Evolutionary conservation across 2,888 invertebrate species (phyloP).

Genomic region (Pilophorus perplexus): DNA sequence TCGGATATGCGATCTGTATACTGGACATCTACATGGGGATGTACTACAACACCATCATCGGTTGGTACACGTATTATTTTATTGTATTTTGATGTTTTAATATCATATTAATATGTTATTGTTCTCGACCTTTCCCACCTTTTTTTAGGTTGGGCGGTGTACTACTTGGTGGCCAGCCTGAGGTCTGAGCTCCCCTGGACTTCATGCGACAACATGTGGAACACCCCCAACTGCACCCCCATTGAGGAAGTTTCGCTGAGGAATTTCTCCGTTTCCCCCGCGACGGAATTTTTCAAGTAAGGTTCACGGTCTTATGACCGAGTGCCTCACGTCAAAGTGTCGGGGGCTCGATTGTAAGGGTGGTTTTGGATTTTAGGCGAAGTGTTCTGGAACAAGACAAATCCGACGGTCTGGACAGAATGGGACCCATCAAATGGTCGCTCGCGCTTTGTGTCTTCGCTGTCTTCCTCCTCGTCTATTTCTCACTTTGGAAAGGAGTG

Average conservation of each 20-base stretch:
- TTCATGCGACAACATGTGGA: conserved; percentile 81
- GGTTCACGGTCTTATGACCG: no score
- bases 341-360: no score
- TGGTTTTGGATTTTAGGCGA: conserved; percentile 57
- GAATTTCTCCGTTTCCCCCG: conserved; percentile 69
- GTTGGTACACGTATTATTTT: no score
- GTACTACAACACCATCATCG: conserved; percentile 96
- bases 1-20: conserved; percentile 93
- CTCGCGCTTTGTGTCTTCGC: conserved; percentile 85
- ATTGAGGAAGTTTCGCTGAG: conserved; percentile 59
- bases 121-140: no score
- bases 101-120: no score
- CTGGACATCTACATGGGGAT: conserved; percentile 94
- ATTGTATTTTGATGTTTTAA: no score
- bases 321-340: no score
- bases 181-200: conserved; percentile 82
- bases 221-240: conserved; percentile 71
- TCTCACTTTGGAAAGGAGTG: conserved; percentile 94
- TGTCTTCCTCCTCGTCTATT: conserved; percentile 90
- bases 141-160: conserved; percentile 61
- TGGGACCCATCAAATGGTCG: conserved; percentile 86
- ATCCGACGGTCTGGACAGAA: conserved; percentile 76
- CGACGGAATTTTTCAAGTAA: conserved; percentile 87
- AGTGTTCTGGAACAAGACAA: conserved; percentile 81
- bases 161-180: conserved; percentile 82